Base-by-base conservation (phyloP, 2,888 invertebrate genomes). In the Lissocephala sabroskyi region DNA sequence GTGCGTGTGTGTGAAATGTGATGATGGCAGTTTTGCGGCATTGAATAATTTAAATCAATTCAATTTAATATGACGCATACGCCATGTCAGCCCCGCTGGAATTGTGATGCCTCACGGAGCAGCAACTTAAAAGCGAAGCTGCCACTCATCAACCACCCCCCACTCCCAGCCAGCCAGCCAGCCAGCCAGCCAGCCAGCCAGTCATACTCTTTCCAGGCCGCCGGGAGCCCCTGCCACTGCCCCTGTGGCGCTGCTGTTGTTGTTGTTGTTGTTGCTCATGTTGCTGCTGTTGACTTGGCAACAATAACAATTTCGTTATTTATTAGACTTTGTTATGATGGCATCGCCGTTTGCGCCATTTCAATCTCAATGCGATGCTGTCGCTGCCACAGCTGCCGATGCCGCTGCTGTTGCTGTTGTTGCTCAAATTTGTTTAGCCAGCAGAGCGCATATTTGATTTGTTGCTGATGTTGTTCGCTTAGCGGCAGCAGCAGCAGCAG, bases 41-140 rank as follows among this genome's bases (percentile, higher is more conserved):
- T 47, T 51, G 45, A 52, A 52, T 56, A 54, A 52, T 49, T 50
- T 41, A 46, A 62, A 56, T 48, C 59, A 62, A 63, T 60, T 61
- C 44, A n/a, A 62, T 52, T 56, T 57, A 30, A 52, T 52, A 51
- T 60, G 18, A 17, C 17, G 35, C 30, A 50, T 16, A 28, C 36
- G 47, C 17, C 39, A 13, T 35, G 35, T 16, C 35, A 35, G 17
- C 16, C 35, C 19, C 19, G 18, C 17, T 16, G 41, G n/a, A n/a
- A n/a, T n/a, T n/a, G n/a, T n/a, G n/a, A n/a, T n/a, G n/a, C n/a
- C n/a, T n/a, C n/a, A n/a, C n/a, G n/a, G n/a, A n/a, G n/a, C n/a
- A n/a, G n/a, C n/a, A n/a, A n/a, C n/a, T n/a, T n/a, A n/a, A n/a
- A n/a, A n/a, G n/a, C n/a, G n/a, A n/a, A n/a, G n/a, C n/a, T n/a